A percentile compares a stretch with the other conserved stretches of the same genome.
phyloP scores from a whole-genome alignment of 2,888 invertebrate genomes.

The Conchocele bisecta region DNA sequence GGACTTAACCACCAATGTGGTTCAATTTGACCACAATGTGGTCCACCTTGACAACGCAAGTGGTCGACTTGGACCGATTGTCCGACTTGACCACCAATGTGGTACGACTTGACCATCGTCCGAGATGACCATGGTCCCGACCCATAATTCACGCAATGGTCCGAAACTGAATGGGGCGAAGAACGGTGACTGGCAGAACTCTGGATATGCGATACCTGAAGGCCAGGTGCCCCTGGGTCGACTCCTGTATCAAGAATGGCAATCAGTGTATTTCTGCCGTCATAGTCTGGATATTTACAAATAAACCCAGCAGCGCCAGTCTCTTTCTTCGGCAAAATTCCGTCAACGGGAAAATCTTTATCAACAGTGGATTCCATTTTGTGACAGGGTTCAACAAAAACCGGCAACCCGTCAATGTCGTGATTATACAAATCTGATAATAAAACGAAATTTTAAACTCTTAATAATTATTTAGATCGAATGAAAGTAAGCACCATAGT shows the following conservation, averaged over 20 bases:
- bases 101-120: too few species aligned
- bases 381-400: not conserved
- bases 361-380: slow-evolving; percentile 77
- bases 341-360: slow-evolving; percentile 79
- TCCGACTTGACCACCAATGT: too few species aligned
- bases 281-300: slow-evolving; percentile 93
- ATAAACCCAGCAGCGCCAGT: slow-evolving; percentile 94
- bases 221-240: slow-evolving; percentile 96
- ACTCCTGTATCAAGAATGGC: slow-evolving; percentile 99
- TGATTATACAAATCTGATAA: not conserved
- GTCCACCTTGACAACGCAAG: too few species aligned
- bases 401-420: not conserved
- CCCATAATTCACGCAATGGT: too few species aligned
- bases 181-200: too few species aligned
- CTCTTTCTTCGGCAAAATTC: slow-evolving; percentile 92
- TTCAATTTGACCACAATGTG: too few species aligned
- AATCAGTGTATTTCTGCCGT: slow-evolving; percentile 95
- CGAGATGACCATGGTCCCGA: too few species aligned
- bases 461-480: too few species aligned
- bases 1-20: too few species aligned
- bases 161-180: too few species aligned
- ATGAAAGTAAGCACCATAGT: too few species aligned
- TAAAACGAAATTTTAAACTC: not conserved
- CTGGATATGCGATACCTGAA: slow-evolving; percentile 88
- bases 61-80: not conserved